Conservation (phyloP, 1,140 invertebrate genomes). For the Monochamus saltuarius region DNA sequence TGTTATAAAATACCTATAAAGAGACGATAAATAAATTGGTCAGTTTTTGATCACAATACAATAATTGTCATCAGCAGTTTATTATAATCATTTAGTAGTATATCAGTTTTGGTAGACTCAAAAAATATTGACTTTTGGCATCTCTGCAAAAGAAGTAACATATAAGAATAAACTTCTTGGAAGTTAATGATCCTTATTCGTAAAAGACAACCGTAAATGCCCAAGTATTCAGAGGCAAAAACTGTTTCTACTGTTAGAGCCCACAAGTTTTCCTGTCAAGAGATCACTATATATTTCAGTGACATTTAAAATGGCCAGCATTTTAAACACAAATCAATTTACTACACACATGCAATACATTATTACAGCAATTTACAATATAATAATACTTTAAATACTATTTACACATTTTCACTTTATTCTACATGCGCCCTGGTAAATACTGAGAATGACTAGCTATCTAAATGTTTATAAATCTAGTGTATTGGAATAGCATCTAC, state of each 20-base stretch:
- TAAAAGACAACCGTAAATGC: background rate
- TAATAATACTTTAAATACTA: constrained; percentile 29
- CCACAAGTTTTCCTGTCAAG: background rate
- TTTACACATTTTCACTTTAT: constrained; percentile 21
- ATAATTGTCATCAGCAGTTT: too few species aligned
- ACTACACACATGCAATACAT: constrained; percentile 9
- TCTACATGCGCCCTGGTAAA: constrained; percentile 20
- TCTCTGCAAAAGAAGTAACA: background rate
- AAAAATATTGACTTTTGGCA: too few species aligned
- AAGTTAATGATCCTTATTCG: constrained; percentile 2
- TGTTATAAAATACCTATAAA: too few species aligned
- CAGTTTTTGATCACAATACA: too few species aligned
- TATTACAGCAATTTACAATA: constrained; percentile 10
- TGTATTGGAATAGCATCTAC: background rate
- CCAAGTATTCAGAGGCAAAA: background rate
- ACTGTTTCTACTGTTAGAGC: background rate
- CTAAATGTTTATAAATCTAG: constrained; percentile 10
- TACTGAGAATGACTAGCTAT: constrained; percentile 39
- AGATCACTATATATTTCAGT: background rate
- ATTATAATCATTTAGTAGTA: too few species aligned
- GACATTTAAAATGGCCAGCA: background rate
- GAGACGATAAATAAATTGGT: too few species aligned
- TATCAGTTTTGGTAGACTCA: too few species aligned
- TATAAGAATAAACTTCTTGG: constrained; percentile 7
- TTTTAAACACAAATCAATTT: background rate